Conservation (phyloP, 2,113 vertebrate species). For the Brachyhypopomus gauderio region DNA sequence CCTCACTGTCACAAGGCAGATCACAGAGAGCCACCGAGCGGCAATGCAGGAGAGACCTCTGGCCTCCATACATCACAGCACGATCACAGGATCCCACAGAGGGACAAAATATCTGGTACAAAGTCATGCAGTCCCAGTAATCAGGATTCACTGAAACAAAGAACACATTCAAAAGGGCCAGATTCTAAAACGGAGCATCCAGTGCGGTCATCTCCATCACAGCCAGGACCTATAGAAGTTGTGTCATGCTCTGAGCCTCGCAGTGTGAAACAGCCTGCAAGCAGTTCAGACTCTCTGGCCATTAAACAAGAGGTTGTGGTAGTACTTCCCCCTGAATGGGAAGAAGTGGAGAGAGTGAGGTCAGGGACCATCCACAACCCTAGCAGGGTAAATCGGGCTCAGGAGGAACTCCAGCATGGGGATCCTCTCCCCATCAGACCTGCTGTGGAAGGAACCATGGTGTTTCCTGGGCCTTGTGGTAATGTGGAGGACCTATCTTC, state of each 20-base stretch:
- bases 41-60: slow-evolving; percentile 12
- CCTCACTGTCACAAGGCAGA: slow-evolving; percentile 52
- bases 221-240: slow-evolving; percentile 27
- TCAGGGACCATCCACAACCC: slow-evolving; percentile 21
- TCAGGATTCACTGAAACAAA: slow-evolving; percentile 34
- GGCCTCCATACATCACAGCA: slow-evolving; percentile 17
- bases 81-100: slow-evolving; percentile 38
- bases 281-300: slow-evolving; percentile 39
- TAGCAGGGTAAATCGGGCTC: slow-evolving; percentile 20
- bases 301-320: slow-evolving; percentile 71
- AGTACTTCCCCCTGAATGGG: slow-evolving; percentile 56
- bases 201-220: neutral
- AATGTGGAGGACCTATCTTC: slow-evolving; percentile 51
- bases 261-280: slow-evolving; percentile 40
- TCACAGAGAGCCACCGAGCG: slow-evolving; percentile 32
- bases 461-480: slow-evolving; percentile 44
- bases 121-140: slow-evolving; percentile 6
- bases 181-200: slow-evolving; percentile 34
- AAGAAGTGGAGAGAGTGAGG: slow-evolving; percentile 48
- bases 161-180: slow-evolving; percentile 29
- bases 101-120: slow-evolving; percentile 19
- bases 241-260: slow-evolving; percentile 42
- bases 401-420: slow-evolving; percentile 38
- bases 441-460: slow-evolving; percentile 50
- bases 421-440: slow-evolving; percentile 52